phyloP scores from a whole-genome alignment of 2,888 invertebrate species.

The Chironomus tentans region DNA sequence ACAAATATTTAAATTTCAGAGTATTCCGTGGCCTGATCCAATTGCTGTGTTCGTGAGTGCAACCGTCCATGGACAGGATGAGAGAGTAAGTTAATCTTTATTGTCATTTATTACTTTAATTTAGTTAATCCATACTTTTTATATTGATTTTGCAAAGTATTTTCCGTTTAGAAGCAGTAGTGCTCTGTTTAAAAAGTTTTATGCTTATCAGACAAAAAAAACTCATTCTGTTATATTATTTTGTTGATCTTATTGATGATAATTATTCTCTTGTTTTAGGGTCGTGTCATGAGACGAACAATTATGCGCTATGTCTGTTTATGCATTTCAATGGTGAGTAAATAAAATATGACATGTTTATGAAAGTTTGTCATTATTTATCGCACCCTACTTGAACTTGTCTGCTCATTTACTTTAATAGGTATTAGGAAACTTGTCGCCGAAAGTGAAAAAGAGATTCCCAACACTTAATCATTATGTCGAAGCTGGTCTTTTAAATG shows the following conservation, averaged over 20 bases:
- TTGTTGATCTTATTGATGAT: no score
- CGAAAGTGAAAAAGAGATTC: slow-evolving; percentile 80
- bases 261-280: slow-evolving; percentile 38
- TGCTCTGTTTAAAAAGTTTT: no score
- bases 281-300: slow-evolving; percentile 71
- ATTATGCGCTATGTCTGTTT: slow-evolving; percentile 77
- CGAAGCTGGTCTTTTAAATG: slow-evolving; percentile 71
- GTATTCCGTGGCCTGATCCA: slow-evolving; percentile 80
- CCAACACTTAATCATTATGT: slow-evolving; percentile 75
- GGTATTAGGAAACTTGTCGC: slow-evolving; percentile 72
- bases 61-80: slow-evolving; percentile 63
- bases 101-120: no score
- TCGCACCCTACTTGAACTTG: no score
- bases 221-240: no score
- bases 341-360: not conserved
- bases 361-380: not conserved
- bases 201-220: no score
- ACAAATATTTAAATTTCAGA: slow-evolving; percentile 29
- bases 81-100: slow-evolving; percentile 38
- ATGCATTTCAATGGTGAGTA: slow-evolving; percentile 61
- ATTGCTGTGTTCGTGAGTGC: slow-evolving; percentile 79
- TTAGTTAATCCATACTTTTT: no score
- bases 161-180: no score
- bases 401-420: slow-evolving; percentile 34
- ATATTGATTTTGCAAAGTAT: no score